Evolutionary conservation across 1,140 invertebrate species (phyloP), one percentile per base, ranked within the genome.

Genomic region (Scaptomyza montana): DNA sequence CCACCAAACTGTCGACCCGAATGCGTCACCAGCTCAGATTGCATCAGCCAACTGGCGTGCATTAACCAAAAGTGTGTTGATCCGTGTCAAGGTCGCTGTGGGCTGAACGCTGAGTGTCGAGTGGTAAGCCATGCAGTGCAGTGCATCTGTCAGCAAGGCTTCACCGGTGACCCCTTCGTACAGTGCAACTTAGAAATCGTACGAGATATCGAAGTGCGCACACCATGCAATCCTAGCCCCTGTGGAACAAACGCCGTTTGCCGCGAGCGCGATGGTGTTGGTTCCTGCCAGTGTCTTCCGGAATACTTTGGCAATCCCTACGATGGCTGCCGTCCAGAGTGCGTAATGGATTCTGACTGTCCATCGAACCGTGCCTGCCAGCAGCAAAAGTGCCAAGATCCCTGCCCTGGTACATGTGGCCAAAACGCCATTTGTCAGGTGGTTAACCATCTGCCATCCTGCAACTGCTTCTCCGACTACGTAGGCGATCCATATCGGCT

Each of bases 51-150:
- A 56, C 93, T 94, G 82, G 95, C 96, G 47, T 98, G 97, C 85
- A 94, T 95, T 25, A 94, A 94, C 84, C 95, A 95, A 71, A 96
- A 96, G 92, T 98, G 97, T 92, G 93, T 93, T 59, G 95, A 97
- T 92, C 96, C 96, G 12, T 98, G 97, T 85, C 95, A 95, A 12
- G 96, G 95, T 77, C 94, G 94, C 47, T 97, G 97, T 92, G 96
- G 96, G n/a, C 91, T 93, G 2, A 96, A 97, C 92, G 95, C 96
- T 28, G 94, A 96, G 62, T 97, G 96, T 81, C 94, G 94, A 73
- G 96, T 96, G 1, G 93, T 96, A 13, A 96, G 96, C 89, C 96
- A 97, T 90, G 93, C 95, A 43, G 96, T 96, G 12, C 93, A 94
- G n/a, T 98, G 97, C 89, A 94, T 93, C 72, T 98, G 97, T 87